phyloP scores from a whole-genome alignment of 2,888 invertebrate species.

The Drosophila melanosoma region DNA sequence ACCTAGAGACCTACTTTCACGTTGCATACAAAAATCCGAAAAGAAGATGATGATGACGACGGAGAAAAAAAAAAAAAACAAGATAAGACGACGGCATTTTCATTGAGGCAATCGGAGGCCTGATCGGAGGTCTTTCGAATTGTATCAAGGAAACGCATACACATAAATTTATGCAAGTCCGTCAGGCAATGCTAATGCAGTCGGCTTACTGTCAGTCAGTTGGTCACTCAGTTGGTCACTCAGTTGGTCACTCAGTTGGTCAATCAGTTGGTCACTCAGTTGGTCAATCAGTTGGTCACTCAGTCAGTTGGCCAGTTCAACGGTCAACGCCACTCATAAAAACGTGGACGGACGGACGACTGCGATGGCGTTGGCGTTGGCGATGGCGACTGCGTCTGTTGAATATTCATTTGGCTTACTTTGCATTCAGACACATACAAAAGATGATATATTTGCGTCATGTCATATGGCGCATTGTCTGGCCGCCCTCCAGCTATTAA shows the following conservation, averaged over 20 bases:
- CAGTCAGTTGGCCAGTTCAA: conserved; percentile 58
- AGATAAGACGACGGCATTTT: conserved; percentile 37
- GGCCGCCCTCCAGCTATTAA: conserved; percentile 68
- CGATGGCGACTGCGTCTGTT: conserved; percentile 34
- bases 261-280: conserved; percentile 20
- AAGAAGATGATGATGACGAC: conserved; percentile 7
- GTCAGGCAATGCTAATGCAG: conserved; percentile 74
- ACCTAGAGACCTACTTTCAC: conserved; percentile 77
- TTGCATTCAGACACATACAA: conserved; percentile 59
- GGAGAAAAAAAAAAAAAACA: conserved; percentile 5
- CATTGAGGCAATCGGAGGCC: conserved; percentile 47
- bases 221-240: conserved; percentile 28
- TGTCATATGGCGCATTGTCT: conserved; percentile 53
- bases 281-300: conserved; percentile 29
- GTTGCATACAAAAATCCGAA: conserved; percentile 56
- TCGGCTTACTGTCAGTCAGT: conserved; percentile 33
- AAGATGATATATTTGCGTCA: conserved; percentile 68
- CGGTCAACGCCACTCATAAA: conserved; percentile 71
- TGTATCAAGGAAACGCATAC: conserved; percentile 76
- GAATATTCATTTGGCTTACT: conserved; percentile 78
- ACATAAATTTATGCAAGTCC: conserved; percentile 72
- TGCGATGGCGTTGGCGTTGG: background rate
- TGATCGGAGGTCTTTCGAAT: conserved; percentile 69
- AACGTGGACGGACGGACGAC: conserved; percentile 37
- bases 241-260: conserved; percentile 1